Evolutionary conservation across 1,140 invertebrate genomes (phyloP).

Genomic region (Pseudomyrmex concolor): DNA sequence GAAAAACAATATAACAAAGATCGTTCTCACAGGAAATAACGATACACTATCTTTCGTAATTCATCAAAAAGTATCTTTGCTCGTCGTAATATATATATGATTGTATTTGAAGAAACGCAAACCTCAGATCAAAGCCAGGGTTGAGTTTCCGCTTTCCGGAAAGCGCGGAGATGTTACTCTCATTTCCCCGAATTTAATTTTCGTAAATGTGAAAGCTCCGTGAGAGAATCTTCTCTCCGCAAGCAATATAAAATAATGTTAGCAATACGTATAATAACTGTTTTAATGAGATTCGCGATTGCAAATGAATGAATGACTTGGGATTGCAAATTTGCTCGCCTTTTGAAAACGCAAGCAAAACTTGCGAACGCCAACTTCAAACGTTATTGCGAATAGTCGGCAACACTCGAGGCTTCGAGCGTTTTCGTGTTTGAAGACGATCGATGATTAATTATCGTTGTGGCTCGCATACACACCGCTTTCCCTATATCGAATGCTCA

Average conservation of each 20-base stretch:
- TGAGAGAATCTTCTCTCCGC: background rate
- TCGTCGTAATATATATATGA: background rate
- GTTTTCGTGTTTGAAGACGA: slow-evolving; percentile 37
- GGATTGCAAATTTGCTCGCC: background rate
- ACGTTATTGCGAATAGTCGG: slow-evolving; percentile 19
- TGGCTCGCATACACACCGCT: slow-evolving; percentile 5
- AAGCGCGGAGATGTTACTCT: background rate
- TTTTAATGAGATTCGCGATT: slow-evolving; percentile 6
- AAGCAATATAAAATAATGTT: no score
- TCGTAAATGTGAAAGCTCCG: background rate
- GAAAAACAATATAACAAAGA: background rate
- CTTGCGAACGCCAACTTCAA: background rate
- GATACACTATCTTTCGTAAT: background rate
- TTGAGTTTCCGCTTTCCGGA: background rate
- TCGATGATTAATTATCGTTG: slow-evolving; percentile 36
- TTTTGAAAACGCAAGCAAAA: slow-evolving; percentile 11
- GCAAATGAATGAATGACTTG: slow-evolving; percentile 16
- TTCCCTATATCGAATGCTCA: background rate
- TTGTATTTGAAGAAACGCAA: background rate
- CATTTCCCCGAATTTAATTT: slow-evolving; percentile 19
- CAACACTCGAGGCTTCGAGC: slow-evolving; percentile 16
- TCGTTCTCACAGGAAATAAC: background rate
- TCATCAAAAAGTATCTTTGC: background rate
- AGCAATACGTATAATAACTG: background rate
- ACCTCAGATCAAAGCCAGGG: background rate